Conservation (phyloP, 2,113 vertebrate species). For the Elgaria multicarinata region DNA sequence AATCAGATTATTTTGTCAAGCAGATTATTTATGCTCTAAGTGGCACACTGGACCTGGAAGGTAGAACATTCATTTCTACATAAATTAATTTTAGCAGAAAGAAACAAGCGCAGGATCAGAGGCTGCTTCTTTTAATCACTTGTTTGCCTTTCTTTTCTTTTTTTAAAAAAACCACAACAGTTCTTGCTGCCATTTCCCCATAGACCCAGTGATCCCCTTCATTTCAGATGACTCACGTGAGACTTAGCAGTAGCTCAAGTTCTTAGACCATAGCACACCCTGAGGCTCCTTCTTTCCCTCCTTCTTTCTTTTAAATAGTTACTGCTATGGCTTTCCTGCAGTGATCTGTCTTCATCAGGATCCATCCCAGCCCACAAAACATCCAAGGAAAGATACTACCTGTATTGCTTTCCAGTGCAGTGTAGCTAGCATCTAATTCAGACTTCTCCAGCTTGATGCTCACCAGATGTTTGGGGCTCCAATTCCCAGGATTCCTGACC, state of each 20-base stretch:
- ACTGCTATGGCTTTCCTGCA: neutral
- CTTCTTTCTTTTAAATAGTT: neutral
- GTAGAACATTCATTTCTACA: too few species aligned
- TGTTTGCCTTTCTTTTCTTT: neutral
- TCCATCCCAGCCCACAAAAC: neutral
- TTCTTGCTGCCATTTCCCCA: neutral
- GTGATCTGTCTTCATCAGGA: neutral
- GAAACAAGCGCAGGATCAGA: neutral
- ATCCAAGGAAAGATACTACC: neutral
- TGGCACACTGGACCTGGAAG: too few species aligned
- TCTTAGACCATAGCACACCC: too few species aligned
- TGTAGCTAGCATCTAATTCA: too few species aligned
- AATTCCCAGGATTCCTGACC: too few species aligned
- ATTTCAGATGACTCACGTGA: neutral
- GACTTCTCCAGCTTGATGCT: too few species aligned
- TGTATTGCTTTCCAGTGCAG: too few species aligned
- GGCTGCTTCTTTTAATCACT: neutral
- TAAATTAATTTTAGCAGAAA: neutral
- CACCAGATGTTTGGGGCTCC: too few species aligned
- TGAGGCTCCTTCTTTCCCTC: neutral
- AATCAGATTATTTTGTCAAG: neutral
- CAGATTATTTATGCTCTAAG: neutral
- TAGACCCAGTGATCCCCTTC: neutral
- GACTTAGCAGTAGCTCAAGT: too few species aligned
- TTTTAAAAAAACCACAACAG: neutral